Evolutionary conservation across 2,888 invertebrate genomes (phyloP), one percentile per base, ranked within the genome.

Genomic region (Automeris io): DNA sequence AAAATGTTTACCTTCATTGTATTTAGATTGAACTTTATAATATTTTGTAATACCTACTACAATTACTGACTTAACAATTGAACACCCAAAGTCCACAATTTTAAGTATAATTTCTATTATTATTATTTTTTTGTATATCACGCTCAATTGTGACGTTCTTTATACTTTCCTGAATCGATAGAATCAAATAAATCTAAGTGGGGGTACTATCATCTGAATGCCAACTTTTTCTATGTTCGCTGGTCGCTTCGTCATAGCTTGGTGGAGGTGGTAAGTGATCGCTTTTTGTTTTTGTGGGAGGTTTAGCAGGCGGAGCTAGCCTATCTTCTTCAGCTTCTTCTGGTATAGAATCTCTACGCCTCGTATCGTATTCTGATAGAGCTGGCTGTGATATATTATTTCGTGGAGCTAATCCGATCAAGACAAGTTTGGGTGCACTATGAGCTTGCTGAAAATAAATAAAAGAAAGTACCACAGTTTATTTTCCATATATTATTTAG

Each of bases 381-480:
- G 80, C 85, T 2, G 90, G 90, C 42, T 90, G 90, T 0, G 90
- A 90, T 56, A 90, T 89, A 54, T 90, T 90, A 66, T 89, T 90
- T 1, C 82, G 61, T 57, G 88, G 88, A 35, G 88, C 88, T 43
- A 90, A 70, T 5, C 69, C 69, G 6, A 64, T 36, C 2, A 71
- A 78, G 42, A 86, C 89, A 41, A 90, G 69, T 65, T 90, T 90
- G 21, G 90, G 90, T 6, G 90, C 90, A 61, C 90, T 90, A 70
- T 90, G 88, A 39, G 90, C 89, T 61, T 90, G 82, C 87, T 87
- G 67, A 11, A 71, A 73, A 46, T n/a, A n/a, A n/a, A n/a, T n/a
- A n/a, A n/a, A n/a, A n/a, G n/a, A n/a, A n/a, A n/a, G n/a, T n/a
- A n/a, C n/a, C n/a, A n/a, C n/a, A n/a, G n/a, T n/a, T n/a, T n/a